A percentile compares a stretch with the other conserved stretches of the same genome.
Evolutionary conservation across 2,113 vertebrate genomes (phyloP).

Genomic region (Orcinus orca): DNA sequence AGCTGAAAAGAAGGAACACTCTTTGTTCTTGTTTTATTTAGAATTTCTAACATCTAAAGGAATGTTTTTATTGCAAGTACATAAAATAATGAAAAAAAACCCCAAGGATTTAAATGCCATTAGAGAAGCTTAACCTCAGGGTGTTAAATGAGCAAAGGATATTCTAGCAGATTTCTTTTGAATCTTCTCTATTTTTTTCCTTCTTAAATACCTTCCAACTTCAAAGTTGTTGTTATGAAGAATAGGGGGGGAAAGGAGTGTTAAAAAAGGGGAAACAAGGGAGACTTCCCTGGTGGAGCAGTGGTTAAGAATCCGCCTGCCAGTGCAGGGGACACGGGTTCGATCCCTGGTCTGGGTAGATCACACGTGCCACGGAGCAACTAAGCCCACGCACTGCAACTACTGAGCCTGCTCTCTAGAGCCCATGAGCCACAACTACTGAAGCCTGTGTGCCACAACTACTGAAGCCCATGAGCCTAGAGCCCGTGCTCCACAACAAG

Average conservation of each 20-base stretch:
- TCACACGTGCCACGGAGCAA: no score
- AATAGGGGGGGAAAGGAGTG: background rate
- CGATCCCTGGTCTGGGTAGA: no score
- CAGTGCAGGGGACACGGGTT: no score
- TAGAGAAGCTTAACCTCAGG: conserved; percentile 38
- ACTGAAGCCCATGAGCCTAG: no score
- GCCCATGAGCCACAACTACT: no score
- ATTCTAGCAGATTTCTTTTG: conserved; percentile 39
- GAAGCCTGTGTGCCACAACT: no score
- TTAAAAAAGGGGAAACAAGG: background rate
- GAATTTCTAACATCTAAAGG: conserved; percentile 71
- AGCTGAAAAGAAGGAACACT: conserved; percentile 51
- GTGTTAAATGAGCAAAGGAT: conserved; percentile 30
- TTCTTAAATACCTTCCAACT: conserved; percentile 34
- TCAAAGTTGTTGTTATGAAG: conserved; percentile 17
- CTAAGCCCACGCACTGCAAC: no score
- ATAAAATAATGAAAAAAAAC: conserved; percentile 45
- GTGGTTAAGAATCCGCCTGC: no score
- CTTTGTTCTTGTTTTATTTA: conserved; percentile 76
- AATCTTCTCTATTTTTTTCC: conserved; percentile 36
- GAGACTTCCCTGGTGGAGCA: no score
- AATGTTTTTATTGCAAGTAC: conserved; percentile 73
- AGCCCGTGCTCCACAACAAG: no score
- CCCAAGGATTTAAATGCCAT: conserved; percentile 35
- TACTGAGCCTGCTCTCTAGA: no score